Evolutionary conservation across 2,797 vertebrate genomes (phyloP).

Genomic region (Sebastes matsubarae): DNA sequence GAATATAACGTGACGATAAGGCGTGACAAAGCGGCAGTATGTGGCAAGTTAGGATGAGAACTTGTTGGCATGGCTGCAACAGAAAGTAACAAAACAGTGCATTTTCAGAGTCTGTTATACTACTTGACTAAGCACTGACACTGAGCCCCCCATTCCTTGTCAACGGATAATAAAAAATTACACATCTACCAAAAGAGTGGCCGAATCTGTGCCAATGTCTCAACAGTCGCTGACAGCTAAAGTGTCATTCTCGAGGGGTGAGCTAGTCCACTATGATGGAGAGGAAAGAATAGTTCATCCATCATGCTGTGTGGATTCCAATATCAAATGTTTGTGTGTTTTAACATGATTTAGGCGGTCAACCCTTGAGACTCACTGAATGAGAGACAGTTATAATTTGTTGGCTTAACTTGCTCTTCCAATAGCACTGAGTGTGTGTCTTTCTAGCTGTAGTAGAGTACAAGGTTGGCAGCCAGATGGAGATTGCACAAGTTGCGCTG

Average conservation of each 20-base stretch:
- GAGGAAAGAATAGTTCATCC: constrained; percentile 21
- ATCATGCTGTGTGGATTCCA: not conserved
- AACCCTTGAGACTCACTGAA: not conserved
- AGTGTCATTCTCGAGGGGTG: constrained; percentile 1
- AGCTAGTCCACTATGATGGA: not conserved
- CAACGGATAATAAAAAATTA: constrained; percentile 7
- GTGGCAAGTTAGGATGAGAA: too few species aligned
- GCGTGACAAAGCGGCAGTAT: too few species aligned
- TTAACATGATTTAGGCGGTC: not conserved
- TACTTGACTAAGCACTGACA: not conserved
- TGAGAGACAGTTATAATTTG: not conserved
- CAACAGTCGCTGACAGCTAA: not conserved
- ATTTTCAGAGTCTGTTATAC: not conserved
- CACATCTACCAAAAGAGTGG: not conserved
- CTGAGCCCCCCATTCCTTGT: not conserved
- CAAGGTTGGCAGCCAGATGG: not conserved
- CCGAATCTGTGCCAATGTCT: not conserved
- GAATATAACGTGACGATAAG: too few species aligned
- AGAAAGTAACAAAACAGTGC: not conserved
- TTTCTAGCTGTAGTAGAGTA: not conserved
- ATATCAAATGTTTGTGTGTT: not conserved
- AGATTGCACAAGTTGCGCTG: constrained; percentile 24
- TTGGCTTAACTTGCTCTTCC: constrained; percentile 5
- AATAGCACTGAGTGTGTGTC: not conserved
- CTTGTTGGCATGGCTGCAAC: not conserved